Evolutionary conservation across 2,888 invertebrate species (phyloP), one percentile per base, ranked within the genome.

Genomic region (Morpho achilles): DNA sequence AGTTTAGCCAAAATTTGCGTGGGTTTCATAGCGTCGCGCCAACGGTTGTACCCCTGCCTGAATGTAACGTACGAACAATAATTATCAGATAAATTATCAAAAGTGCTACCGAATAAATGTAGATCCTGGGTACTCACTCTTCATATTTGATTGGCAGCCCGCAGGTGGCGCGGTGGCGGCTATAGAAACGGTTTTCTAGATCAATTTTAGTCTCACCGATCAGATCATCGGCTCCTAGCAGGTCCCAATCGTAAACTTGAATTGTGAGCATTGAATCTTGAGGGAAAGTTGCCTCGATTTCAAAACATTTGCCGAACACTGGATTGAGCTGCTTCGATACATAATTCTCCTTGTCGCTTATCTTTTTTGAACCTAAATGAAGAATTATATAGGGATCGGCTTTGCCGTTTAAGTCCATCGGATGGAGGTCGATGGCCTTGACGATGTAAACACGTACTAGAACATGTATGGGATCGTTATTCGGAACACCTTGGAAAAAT

Each of bases 201-300:
- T 98, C 97, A 63, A 98, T 96, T 80, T 94, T 95, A 0, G 97
- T 97, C 80, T 98, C 97, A 1, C 98, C 98, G 63, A 98, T 97
- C 71, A 97, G 87, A 77, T 98, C 97, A 76, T 98, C 97, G 0
- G 96, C 93, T 8, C 97, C 96, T 0, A 97, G 94, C 60, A 97
- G 86, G 85, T 98, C 97, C 97, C 97, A 97, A 77, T 98, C 97
- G 43, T 95, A 92, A 50, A 98, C 94, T 85, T 97, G 96, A 0
- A 97, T 94, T 0, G 94, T 95, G 51, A 98, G 88, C 86, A 96
- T 92, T 0, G 97, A 97, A 74, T 98, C 97, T 82, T 97, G 96
- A 0, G 98, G 98, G 76, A 98, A 97, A 0, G 96, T 97, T 0
- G 97, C 97, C 81, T 97, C 97, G 57, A 97, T 94, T 84, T 98